Percentiles rank a stretch among this genome's conserved stretches.
phyloP scores from a whole-genome alignment of 2,888 invertebrate species.

The Colletes collaris region DNA sequence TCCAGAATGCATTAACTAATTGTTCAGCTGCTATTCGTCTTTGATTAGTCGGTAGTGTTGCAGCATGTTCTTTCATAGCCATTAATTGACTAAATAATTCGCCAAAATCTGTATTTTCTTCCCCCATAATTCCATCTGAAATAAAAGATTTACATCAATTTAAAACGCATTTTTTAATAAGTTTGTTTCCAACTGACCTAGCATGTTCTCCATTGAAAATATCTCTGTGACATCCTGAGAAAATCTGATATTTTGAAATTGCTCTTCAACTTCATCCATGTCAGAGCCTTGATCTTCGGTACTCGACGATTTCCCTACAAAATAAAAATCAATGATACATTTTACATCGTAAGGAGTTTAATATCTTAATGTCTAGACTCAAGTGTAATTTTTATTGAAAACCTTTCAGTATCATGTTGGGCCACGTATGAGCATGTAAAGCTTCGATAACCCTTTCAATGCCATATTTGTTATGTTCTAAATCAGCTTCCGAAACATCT shows the following conservation, averaged over 20 bases:
- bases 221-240: slow-evolving; percentile 69
- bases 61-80: slow-evolving; percentile 88
- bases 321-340: not conserved
- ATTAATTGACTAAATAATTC: slow-evolving; percentile 87
- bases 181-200: slow-evolving; percentile 69
- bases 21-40: slow-evolving; percentile 89
- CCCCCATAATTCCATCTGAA: slow-evolving; percentile 80
- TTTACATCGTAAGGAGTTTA: too few species aligned
- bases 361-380: not conserved
- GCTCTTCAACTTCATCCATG: slow-evolving; percentile 74
- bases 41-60: slow-evolving; percentile 86
- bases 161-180: slow-evolving; percentile 3
- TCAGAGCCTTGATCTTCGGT: slow-evolving; percentile 57
- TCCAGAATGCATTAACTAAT: slow-evolving; percentile 90
- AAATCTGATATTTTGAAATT: slow-evolving; percentile 75
- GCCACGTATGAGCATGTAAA: slow-evolving; percentile 89
- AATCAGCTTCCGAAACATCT: slow-evolving; percentile 82
- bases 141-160: not conserved
- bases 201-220: slow-evolving; percentile 76
- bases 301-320: slow-evolving; percentile 57
- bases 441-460: slow-evolving; percentile 88
- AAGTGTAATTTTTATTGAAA: not conserved
- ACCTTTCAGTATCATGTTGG: slow-evolving; percentile 87
- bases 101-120: slow-evolving; percentile 84
- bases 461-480: slow-evolving; percentile 86